Evolutionary conservation across 2,113 vertebrate genomes (phyloP), one percentile per base, ranked within the genome.

Genomic region (Mus pahari): DNA sequence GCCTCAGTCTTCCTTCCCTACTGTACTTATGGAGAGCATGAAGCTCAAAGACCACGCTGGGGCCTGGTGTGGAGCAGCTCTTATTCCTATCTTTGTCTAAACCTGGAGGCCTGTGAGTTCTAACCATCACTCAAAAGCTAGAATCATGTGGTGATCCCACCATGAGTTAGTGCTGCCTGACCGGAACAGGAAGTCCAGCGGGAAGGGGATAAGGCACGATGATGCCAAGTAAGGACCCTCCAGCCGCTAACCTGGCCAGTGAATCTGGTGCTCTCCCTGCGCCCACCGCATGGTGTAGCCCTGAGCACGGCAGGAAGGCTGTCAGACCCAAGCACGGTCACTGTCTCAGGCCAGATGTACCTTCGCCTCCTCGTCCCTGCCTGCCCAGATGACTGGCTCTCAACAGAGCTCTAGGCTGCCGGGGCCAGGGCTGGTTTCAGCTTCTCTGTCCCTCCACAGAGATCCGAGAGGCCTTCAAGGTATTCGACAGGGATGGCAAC

Each of bases 381-480:
- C 26, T 9, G 68, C 8, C n/a, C 90, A 14, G 78, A 48, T 48
- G 48, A 1, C 14, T 36, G 3, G n/a, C 31, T 87, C 42, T 94
- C 66, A 11, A 28, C 48, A 83, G 88, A 50, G n/a, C n/a, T 50
- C 45, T 33, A 68, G 86, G 53, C 64, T 39, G 31, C 5, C 1
- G 6, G 73, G 74, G 28, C 16, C n/a, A 45, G 19, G 50, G 39
- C 36, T 48, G 20, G 68, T 77, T 74, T 75, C 70, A 53, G 83
- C 28, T 94, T 1, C 48, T 94, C 79, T 33, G 1, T 79, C 96
- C 36, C 66, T 89, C 66, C 81, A 0, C 98, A 99, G 99, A 99
- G 97, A 99, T 99, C 98, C 99, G 99, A 0, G 99, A 99, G 98
- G 99, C 99, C 96, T 99, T 99, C 98, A 99, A 99, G 98, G 99